Percentiles rank a stretch among this genome's conserved stretches.
phyloP scores from a whole-genome alignment of 2,113 vertebrate species.

The Kryptolebias marmoratus region DNA sequence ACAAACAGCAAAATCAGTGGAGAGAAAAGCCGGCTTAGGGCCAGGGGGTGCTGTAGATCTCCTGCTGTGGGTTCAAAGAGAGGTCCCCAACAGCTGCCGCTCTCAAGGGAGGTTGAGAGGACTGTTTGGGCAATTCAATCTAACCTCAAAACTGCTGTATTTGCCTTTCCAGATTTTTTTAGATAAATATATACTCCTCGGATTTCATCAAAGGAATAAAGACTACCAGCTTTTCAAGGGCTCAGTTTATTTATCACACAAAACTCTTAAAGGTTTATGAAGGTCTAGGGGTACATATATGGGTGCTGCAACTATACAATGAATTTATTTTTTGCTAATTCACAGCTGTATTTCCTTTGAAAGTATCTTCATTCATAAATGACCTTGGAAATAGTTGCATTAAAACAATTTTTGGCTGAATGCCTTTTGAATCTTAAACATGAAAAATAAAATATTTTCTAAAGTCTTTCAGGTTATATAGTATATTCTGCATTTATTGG shows the following conservation, averaged over 20 bases:
- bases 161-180: conserved; percentile 45
- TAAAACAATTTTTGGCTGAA: background rate
- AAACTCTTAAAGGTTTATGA: background rate
- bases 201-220: conserved; percentile 26
- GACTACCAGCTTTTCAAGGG: background rate
- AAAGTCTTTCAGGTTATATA: background rate
- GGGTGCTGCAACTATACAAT: too few species aligned
- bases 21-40: conserved; percentile 42
- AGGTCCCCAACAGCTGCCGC: conserved; percentile 79
- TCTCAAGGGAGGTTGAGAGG: conserved; percentile 65
- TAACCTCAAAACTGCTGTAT: conserved; percentile 56
- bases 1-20: conserved; percentile 56
- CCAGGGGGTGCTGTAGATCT: conserved; percentile 58
- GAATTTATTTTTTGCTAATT: background rate
- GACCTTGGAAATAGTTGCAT: background rate
- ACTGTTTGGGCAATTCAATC: conserved; percentile 53
- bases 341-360: background rate
- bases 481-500: background rate
- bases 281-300: background rate
- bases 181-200: conserved; percentile 28
- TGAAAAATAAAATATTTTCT: background rate
- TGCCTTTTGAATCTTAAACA: background rate
- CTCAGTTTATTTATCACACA: conserved; percentile 12
- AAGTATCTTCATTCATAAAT: background rate
- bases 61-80: conserved; percentile 78